A percentile compares a stretch with the other conserved stretches of the same genome.
Evolutionary conservation across 2,113 vertebrate genomes (phyloP).

Genomic region (Urocynchramus pylzowi): DNA sequence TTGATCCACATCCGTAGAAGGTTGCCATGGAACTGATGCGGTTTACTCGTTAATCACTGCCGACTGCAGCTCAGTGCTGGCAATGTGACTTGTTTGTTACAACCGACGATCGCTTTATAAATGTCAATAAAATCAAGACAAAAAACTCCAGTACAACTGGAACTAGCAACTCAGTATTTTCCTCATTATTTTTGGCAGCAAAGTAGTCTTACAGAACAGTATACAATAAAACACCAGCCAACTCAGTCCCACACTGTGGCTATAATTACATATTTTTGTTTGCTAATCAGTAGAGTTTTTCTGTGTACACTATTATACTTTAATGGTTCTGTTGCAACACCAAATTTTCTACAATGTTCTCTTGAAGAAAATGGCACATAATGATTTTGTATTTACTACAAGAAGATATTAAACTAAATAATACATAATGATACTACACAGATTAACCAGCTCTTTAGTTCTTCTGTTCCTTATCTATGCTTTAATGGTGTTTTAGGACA

Average conservation of each 20-base stretch:
- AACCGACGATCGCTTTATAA: constrained; percentile 48
- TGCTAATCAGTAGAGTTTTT: constrained; percentile 62
- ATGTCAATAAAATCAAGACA: constrained; percentile 73
- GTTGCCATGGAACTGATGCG: background rate
- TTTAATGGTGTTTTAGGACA: constrained; percentile 56
- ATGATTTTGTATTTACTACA: constrained; percentile 61
- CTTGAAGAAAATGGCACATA: constrained; percentile 54
- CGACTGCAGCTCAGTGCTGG: constrained; percentile 38
- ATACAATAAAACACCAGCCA: constrained; percentile 43
- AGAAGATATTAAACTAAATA: constrained; percentile 67
- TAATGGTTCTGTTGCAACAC: constrained; percentile 39
- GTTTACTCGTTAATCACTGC: constrained; percentile 36
- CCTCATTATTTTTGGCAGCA: constrained; percentile 65
- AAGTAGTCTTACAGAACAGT: constrained; percentile 20
- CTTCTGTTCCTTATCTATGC: constrained; percentile 38
- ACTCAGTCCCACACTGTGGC: constrained; percentile 50
- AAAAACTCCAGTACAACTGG: constrained; percentile 52
- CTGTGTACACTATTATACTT: constrained; percentile 63
- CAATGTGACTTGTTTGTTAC: constrained; percentile 62
- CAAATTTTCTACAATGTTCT: constrained; percentile 69
- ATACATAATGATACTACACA: constrained; percentile 25
- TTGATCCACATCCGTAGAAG: background rate
- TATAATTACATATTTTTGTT: constrained; percentile 64
- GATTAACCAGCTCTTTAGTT: constrained; percentile 58
- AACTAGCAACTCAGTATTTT: constrained; percentile 62